Conservation (phyloP, 2,797 vertebrate genomes). For the Anableps anableps region DNA sequence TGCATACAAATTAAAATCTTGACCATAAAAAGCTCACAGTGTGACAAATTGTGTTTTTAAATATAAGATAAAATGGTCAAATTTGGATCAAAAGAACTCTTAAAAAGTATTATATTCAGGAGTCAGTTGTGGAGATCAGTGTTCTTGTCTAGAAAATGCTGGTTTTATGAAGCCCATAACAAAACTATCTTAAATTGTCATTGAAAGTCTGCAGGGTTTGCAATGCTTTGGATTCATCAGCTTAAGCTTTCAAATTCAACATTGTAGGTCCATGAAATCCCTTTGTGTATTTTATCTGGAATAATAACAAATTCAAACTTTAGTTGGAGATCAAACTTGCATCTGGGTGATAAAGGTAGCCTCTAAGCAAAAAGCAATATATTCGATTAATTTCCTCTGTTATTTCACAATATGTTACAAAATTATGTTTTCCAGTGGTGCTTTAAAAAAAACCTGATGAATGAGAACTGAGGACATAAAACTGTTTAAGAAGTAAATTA, state of each 20-base stretch:
- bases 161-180: neutral
- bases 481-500: neutral
- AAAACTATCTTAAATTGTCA: neutral
- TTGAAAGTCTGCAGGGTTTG: slow-evolving; percentile 6
- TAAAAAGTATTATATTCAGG: neutral
- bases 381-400: neutral
- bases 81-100: neutral
- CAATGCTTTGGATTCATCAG: neutral
- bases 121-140: neutral
- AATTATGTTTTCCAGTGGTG: neutral
- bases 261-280: neutral
- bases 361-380: neutral
- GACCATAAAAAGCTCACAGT: neutral
- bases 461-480: neutral
- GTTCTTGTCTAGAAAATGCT: neutral
- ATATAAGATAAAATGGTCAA: neutral
- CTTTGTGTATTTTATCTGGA: neutral
- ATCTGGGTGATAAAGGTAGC: neutral
- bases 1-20: neutral
- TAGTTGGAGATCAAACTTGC: neutral
- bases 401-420: neutral
- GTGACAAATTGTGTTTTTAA: neutral
- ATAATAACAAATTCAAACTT: neutral
- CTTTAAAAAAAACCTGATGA: neutral
- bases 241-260: neutral